A percentile compares a stretch with the other conserved stretches of the same genome.
Evolutionary conservation across 2,113 vertebrate genomes (phyloP).

Genomic region (Charadrius vociferus): DNA sequence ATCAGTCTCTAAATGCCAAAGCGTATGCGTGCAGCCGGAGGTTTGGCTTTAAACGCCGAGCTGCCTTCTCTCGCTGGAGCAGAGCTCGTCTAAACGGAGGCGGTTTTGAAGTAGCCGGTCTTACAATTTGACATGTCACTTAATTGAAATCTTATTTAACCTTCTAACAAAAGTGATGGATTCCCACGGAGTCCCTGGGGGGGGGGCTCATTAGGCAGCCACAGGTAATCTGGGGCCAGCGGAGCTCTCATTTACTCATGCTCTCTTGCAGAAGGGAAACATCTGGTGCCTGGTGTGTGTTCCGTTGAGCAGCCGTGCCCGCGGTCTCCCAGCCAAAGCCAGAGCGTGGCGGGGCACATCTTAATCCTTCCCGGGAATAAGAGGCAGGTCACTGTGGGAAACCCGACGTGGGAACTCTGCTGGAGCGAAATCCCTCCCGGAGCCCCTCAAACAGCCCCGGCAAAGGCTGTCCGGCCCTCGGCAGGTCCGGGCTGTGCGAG

Average conservation of each 20-base stretch:
- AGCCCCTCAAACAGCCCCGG: not conserved
- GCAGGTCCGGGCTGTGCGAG: constrained; percentile 2
- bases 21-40: rapidly evolving
- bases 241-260: rapidly evolving
- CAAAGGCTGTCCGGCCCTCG: not conserved
- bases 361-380: not conserved
- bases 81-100: rapidly evolving
- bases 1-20: not conserved
- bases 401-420: rapidly evolving
- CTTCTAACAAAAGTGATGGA: not conserved
- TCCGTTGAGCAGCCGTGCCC: not conserved
- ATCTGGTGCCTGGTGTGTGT: not conserved
- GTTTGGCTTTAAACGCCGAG: not conserved
- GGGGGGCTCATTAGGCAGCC: not conserved
- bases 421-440: not conserved
- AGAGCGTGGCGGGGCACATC: rapidly evolving
- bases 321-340: not conserved
- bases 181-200: not conserved
- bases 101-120: not conserved
- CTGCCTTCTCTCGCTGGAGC: not conserved
- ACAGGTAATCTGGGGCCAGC: not conserved
- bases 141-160: not conserved
- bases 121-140: not conserved
- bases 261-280: not conserved
- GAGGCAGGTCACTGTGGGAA: rapidly evolving